Evolutionary conservation across 2,888 invertebrate species (phyloP), one percentile per base, ranked within the genome.

Genomic region (Phytoseiulus persimilis): DNA sequence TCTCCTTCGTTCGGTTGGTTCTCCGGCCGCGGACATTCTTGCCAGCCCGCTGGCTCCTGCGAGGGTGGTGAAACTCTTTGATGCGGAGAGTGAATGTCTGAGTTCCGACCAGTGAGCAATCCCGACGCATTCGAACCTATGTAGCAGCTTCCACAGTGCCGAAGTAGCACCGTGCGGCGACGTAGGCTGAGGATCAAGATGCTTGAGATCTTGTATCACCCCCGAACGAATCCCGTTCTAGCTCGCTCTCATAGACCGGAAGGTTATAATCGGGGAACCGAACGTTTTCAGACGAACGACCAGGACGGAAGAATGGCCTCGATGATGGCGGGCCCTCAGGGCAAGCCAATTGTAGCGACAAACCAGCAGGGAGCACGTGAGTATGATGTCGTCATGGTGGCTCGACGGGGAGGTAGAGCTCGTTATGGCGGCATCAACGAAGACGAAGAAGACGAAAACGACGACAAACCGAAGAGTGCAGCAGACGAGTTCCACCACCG

Each of bases 361-460:
- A 32, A n/a, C n/a, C 32, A 87, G n/a, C 87, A 87, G 31, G 87
- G 87, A 87, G 31, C 87, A 87, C 87, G 87, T 87, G 87, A 87
- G 87, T 87, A 87, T 45, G 45, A 87, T 39, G 87, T 45, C 65
- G 65, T 65, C 65, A 18, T 65, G 65, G 65, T 65, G 65, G 65
- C 65, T 33, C 90, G 18, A 90, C 89, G 87, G 31, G 83, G 83
- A 33, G 31, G 6, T 83, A 46, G 83, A 33, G 31, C 28, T 89
- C 83, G 32, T 84, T 89, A 45, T 31, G 39, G 39, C 90, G 87
- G 83, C 89, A 89, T 87, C 31, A 87, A 28, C 83, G 46, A 32
- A 87, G 83, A 87, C 33, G 31, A n/a, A 90, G 65, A 89, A 65
- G 83, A 39, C 89, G 89, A 83, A 89, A 87, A 83, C 90, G 83